Evolutionary conservation across 2,797 vertebrate genomes (phyloP), one percentile per base, ranked within the genome.

Genomic region (Notamacropus eugenii): DNA sequence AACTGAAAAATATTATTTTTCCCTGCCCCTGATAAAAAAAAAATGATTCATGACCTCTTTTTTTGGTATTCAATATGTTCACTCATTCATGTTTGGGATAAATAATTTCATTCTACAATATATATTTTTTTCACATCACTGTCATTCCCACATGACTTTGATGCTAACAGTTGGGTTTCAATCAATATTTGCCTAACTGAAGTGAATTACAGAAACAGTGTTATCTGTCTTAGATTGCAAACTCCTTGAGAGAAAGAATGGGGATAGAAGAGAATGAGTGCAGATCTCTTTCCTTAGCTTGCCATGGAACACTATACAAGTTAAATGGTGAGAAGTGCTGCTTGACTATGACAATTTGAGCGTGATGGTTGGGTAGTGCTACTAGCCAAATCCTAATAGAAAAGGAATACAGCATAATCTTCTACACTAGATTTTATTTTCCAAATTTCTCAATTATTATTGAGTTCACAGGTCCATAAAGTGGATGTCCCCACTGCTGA

Each of bases 121-220:
- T 46, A 46, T 46, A 82, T 82, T 82, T 40, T 31, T 82, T 22
- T n/a, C 74, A 46, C 74, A 82, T 46, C 40, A 46, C 58, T 58
- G 54, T 93, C 46, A 55, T 12, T 56, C 29, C 52, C 28, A 34
- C 40, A n/a, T 14, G 14, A 59, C 59, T 52, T 11, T 10, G 24
- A 59, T 16, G 82, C 9, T 91, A 9, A 50, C 24, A 14, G 28
- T 58, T 59, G 9, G 27, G 13, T n/a, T 55, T n/a, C 91, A 58
- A 24, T 40, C 90, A 55, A 93, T 58, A 91, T 52, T 54, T 90
- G 67, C 56, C 82, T 40, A 94, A 55, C 19, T 92, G 74, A 93
- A 67, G 4, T 67, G 62, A 67, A 14, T n/a, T 27, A 67, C 24
- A 3, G 34, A n/a, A 12, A 67, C 8, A 10, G 40, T 27, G 22